Evolutionary conservation across 2,113 vertebrate species (phyloP).

Genomic region (Saimiri boliviensis): DNA sequence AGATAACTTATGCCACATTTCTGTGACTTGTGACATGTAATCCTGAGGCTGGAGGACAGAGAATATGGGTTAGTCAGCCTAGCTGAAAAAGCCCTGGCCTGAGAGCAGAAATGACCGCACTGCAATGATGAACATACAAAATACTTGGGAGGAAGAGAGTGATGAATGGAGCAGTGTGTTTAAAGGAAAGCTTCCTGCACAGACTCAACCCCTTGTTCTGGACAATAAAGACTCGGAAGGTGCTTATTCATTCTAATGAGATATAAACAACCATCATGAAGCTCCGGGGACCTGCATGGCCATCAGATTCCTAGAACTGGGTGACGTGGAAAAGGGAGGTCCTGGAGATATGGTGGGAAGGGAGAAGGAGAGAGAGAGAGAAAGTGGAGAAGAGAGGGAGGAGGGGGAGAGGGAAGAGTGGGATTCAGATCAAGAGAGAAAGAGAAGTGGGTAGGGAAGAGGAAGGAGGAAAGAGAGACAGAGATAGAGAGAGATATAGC

Average conservation of each 20-base stretch:
- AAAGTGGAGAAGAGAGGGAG: background rate
- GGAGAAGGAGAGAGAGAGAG: background rate
- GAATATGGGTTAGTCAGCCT: rapidly evolving
- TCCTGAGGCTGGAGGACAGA: background rate
- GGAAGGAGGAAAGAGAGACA: background rate
- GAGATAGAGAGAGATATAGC: too few relatives aligned
- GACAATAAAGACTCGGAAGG: background rate
- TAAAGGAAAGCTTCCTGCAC: background rate
- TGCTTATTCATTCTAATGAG: background rate
- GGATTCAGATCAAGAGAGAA: too few relatives aligned
- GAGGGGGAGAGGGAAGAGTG: background rate
- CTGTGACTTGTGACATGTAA: background rate
- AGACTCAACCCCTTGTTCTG: rapidly evolving
- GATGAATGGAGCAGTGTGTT: background rate
- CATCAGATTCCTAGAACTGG: too few relatives aligned
- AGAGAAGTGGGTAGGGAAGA: background rate
- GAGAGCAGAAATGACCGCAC: background rate
- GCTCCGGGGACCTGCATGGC: rapidly evolving
- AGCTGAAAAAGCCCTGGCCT: background rate
- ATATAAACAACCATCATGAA: rapidly evolving
- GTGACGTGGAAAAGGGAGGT: background rate
- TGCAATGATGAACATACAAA: rapidly evolving
- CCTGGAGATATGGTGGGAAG: too few relatives aligned
- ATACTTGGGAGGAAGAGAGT: background rate
- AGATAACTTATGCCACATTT: background rate